Conservation (phyloP, 2,888 invertebrate genomes). For the Heliconius aoede region DNA sequence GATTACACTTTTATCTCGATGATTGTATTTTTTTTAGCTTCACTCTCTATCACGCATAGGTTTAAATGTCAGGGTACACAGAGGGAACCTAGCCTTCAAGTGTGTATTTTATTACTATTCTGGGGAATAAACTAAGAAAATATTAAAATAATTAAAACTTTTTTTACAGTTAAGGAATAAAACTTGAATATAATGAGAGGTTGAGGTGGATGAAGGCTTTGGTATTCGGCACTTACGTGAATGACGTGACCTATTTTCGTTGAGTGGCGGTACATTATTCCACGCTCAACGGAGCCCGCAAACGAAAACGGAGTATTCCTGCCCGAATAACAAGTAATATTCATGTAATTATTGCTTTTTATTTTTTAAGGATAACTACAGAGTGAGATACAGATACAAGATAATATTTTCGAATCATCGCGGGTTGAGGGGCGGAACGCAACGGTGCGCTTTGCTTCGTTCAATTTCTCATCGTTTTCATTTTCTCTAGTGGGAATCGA, state of each 20-base stretch:
- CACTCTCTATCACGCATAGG: neutral
- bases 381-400: too few species aligned
- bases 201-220: slow-evolving; percentile 7
- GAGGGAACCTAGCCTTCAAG: too few species aligned
- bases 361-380: too few species aligned
- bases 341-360: neutral
- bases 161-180: slow-evolving; percentile 15
- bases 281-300: slow-evolving; percentile 7
- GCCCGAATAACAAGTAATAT: too few species aligned
- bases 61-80: too few species aligned
- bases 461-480: too few species aligned
- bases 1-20: slow-evolving; percentile 3
- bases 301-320: neutral
- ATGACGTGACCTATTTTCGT: slow-evolving; percentile 21
- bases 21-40: neutral
- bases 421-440: too few species aligned
- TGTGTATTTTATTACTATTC: too few species aligned
- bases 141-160: neutral
- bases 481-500: too few species aligned
- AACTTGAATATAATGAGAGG: slow-evolving; percentile 23
- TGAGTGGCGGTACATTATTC: neutral
- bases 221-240: slow-evolving; percentile 16
- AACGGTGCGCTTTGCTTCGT: too few species aligned
- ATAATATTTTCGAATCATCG: too few species aligned
- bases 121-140: neutral